Evolutionary conservation across 2,113 vertebrate species (phyloP).

Genomic region (Neolamprologus kungweensis): DNA sequence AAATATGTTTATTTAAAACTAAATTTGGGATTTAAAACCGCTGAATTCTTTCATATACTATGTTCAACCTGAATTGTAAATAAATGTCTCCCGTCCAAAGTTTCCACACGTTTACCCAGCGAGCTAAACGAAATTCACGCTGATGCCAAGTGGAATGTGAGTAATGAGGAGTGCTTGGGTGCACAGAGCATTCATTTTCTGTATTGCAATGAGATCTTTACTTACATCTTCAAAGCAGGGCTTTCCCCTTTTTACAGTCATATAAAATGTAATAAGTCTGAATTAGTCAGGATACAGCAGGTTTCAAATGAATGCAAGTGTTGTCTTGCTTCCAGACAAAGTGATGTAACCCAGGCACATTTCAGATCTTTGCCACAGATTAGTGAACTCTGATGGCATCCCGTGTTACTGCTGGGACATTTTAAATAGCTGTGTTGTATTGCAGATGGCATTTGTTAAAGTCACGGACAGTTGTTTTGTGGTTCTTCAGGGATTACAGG

Average conservation of each 20-base stretch:
- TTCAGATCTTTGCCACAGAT: slow-evolving; percentile 57
- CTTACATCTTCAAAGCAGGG: slow-evolving; percentile 32
- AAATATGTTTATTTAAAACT: not conserved
- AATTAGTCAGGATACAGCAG: slow-evolving; percentile 58
- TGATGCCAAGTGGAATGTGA: not conserved
- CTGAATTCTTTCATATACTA: not conserved
- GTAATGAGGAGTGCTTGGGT: not conserved
- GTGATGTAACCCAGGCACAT: slow-evolving; percentile 38
- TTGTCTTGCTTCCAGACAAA: slow-evolving; percentile 45
- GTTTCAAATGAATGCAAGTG: slow-evolving; percentile 50
- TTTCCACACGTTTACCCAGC: not conserved
- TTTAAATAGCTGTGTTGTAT: slow-evolving; percentile 4
- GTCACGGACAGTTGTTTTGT: not conserved
- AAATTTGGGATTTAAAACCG: not conserved
- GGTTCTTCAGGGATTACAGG: slow-evolving; percentile 14
- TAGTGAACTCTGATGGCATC: slow-evolving; percentile 26
- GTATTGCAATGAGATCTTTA: slow-evolving; percentile 40
- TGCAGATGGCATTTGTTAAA: slow-evolving; percentile 39
- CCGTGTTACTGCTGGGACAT: not conserved
- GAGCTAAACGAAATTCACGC: slow-evolving; percentile 12
- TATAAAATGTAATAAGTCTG: slow-evolving; percentile 63
- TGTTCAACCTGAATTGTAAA: slow-evolving; percentile 5
- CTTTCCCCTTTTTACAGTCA: slow-evolving; percentile 45
- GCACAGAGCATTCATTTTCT: not conserved
- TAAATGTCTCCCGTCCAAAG: not conserved